Evolutionary conservation across 1,140 invertebrate species (phyloP), one percentile per base, ranked within the genome.

Genomic region (Megathymus violae): DNA sequence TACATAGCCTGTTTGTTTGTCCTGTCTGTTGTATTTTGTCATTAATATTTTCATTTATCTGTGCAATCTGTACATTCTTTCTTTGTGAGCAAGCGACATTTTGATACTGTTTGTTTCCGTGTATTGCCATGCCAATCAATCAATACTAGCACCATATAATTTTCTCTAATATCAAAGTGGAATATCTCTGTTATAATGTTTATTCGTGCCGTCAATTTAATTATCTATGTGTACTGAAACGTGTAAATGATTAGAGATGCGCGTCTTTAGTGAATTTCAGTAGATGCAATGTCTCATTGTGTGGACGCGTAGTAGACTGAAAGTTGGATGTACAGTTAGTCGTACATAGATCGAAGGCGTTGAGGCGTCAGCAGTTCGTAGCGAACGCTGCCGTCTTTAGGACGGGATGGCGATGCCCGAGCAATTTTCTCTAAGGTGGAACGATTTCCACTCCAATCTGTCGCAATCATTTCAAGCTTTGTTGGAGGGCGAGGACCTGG

Each of bases 341-440:
- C 69, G 71, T 51, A 72, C 71, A 71, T 52, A 74, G 38, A 69
- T 69, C 47, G 64, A 62, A 68, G 69, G 70, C 73, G 72, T 78
- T 76, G 70, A 69, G 69, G 70, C 73, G 72, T 80, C 78, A 71
- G 71, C 68, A 65, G 66, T 71, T 62, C 56, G 73, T 69, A 74
- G 66, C 68, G 64, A 61, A 52, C 66, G 58, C 58, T 77, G 65
- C 65, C 59, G 69, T 77, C 78, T 70, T 71, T 76, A 68, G 70
- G 76, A 67, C 59, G 69, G 71, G 62, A 90, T 90, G 88, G 82
- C 86, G 72, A 79, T 88, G 74, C 77, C 87, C 25, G 90, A 97
- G 92, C 95, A 96, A 86, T 97, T 96, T 92, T 96, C 95, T 87
- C 92, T 96, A 80, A 92, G 95, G 85, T 97, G 96, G 96, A 96